These are phyloP conservation scores for Volucella bombylans DNA, from an alignment of 2,888 invertebrate species.

Conservation along the genomic window DNA sequence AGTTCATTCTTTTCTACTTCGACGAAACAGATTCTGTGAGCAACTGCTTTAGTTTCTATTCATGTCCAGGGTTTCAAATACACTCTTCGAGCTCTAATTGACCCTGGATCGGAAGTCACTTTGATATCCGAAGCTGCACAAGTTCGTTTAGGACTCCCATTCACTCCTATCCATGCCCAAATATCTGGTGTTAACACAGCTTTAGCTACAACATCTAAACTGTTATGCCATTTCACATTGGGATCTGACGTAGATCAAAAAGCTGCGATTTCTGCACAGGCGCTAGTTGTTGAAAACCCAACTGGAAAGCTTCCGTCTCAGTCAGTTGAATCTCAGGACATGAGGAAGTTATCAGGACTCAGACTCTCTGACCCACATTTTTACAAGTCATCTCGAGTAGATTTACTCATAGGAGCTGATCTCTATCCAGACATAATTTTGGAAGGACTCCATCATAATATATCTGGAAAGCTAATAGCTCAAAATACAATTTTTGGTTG, in stretches of 20 bases:
- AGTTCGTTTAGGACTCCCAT: neutral
- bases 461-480: neutral
- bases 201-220: neutral
- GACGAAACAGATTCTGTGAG: neutral
- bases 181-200: constrained; percentile 20
- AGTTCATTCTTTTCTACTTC: neutral
- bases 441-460: neutral
- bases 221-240: constrained; percentile 12
- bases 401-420: constrained; percentile 27
- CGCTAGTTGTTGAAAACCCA: constrained; percentile 26
- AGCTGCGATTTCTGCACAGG: neutral
- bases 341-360: neutral
- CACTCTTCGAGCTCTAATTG: constrained; percentile 16
- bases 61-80: neutral
- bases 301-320: constrained; percentile 29
- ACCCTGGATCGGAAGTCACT: constrained; percentile 17
- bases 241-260: neutral
- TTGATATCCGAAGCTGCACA: constrained; percentile 14
- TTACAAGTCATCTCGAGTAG: constrained; percentile 12
- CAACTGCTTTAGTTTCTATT: constrained; percentile 13
- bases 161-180: neutral
- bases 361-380: constrained; percentile 16
- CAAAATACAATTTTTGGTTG: constrained; percentile 25
- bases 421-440: constrained; percentile 14
- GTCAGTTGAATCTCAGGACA: neutral